These are phyloP conservation scores for Steinernema hermaphroditum DNA, from an alignment of 2,888 invertebrate genomes.

Conservation along the genomic window DNA sequence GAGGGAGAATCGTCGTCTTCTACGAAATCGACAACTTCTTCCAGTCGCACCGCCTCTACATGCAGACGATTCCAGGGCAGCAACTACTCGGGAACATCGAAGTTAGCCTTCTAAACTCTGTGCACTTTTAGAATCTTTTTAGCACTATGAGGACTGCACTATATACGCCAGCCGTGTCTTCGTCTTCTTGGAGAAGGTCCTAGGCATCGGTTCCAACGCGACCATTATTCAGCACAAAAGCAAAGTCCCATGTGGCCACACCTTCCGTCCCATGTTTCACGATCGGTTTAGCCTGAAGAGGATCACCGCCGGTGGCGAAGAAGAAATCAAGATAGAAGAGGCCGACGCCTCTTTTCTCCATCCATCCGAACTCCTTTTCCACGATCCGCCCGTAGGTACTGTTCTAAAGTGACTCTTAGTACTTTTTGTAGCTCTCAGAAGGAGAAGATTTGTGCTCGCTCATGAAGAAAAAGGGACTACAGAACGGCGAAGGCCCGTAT, in stretches of 20 bases:
- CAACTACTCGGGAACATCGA: no score
- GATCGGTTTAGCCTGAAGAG: neutral
- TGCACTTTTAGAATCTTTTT: no score
- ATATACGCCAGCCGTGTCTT: no score
- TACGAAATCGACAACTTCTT: slow-evolving; percentile 3
- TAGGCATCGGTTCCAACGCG: neutral
- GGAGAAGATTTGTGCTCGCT: neutral
- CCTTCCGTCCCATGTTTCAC: neutral
- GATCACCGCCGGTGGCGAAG: no score
- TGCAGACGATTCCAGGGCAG: neutral
- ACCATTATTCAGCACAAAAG: neutral
- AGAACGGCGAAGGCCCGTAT: neutral
- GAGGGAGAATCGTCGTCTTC: neutral
- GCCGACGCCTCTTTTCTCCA: neutral
- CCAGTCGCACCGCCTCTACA: neutral
- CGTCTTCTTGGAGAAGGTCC: no score
- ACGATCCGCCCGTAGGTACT: neutral
- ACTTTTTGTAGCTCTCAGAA: neutral
- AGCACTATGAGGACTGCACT: no score
- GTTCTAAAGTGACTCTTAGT: neutral
- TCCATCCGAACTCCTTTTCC: neutral
- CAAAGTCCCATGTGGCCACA: neutral
- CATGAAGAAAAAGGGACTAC: neutral
- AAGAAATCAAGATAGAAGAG: neutral
- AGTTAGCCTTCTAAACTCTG: no score